Percentiles rank a stretch among this genome's conserved stretches.
phyloP scores from a whole-genome alignment of 2,113 vertebrate genomes.

The Lamprologus sp. region DNA sequence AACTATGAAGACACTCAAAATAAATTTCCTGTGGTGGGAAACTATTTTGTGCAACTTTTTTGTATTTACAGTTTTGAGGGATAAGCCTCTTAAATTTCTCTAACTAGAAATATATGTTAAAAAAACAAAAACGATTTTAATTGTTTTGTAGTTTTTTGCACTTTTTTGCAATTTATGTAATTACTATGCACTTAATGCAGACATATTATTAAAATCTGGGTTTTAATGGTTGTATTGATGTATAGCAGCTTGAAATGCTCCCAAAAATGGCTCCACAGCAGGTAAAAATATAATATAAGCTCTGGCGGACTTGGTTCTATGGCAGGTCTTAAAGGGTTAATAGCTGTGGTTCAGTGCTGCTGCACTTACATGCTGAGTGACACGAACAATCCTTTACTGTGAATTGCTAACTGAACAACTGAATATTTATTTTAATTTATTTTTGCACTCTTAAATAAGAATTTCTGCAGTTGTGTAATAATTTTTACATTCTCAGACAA shows the following conservation, averaged over 20 bases:
- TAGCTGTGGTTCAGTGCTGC: background rate
- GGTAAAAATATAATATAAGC: accelerated
- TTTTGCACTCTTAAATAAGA: background rate
- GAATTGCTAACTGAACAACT: background rate
- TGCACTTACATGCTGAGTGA: background rate
- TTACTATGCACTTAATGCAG: accelerated
- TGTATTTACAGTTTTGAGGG: no score
- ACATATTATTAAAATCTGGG: accelerated
- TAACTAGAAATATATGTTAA: no score
- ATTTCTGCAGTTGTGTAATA: background rate
- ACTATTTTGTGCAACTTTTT: no score
- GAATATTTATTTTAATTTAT: background rate
- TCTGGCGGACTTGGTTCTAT: accelerated
- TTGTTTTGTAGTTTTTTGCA: no score
- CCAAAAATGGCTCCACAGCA: no score
- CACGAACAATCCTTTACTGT: background rate
- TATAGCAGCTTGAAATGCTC: no score
- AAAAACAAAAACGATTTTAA: no score
- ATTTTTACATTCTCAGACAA: background rate
- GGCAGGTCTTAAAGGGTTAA: background rate
- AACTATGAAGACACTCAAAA: no score
- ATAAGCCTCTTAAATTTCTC: no score
- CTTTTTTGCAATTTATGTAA: no score
- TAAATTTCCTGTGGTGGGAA: no score
- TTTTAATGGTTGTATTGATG: no score